Evolutionary conservation across 2,888 invertebrate genomes (phyloP).

Genomic region (Acronicta aceris): DNA sequence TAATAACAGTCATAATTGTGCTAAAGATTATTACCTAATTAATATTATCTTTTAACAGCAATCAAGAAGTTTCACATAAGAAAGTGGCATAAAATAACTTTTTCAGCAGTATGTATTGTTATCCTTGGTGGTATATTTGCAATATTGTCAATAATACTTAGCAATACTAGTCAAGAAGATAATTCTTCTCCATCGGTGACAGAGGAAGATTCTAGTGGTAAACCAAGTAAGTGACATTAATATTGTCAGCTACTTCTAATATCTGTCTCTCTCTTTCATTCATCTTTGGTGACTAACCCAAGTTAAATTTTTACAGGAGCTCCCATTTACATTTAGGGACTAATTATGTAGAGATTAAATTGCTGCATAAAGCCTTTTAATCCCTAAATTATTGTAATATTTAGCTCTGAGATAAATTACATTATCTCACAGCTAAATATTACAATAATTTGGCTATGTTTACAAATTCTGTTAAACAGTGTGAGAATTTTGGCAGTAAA

Average conservation of each 20-base stretch:
- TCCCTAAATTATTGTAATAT: no score
- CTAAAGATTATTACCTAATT: no score
- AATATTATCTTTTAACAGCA: conserved; percentile 62
- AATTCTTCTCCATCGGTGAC: conserved; percentile 30
- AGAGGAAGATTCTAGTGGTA: conserved; percentile 52
- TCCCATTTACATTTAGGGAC: no score
- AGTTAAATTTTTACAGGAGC: neutral
- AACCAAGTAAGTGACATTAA: conserved; percentile 53
- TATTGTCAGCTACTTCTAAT: neutral
- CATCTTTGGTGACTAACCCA: conserved; percentile 25
- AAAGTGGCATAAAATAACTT: conserved; percentile 74
- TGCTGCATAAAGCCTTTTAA: neutral
- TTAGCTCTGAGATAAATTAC: no score
- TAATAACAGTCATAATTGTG: no score
- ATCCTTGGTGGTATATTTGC: conserved; percentile 73
- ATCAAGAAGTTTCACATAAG: conserved; percentile 63
- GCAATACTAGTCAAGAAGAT: conserved; percentile 57
- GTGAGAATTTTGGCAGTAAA: conserved; percentile 8
- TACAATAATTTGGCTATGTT: neutral
- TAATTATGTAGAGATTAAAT: neutral
- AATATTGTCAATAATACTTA: conserved; percentile 67
- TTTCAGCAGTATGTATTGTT: conserved; percentile 69
- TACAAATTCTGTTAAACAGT: conserved; percentile 14
- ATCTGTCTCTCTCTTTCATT: conserved; percentile 4
- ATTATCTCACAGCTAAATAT: neutral